A percentile compares a stretch with the other conserved stretches of the same genome.
These are phyloP conservation scores for Anas platyrhynchos DNA, from an alignment of 2,113 vertebrate genomes.

Conservation along the genomic window DNA sequence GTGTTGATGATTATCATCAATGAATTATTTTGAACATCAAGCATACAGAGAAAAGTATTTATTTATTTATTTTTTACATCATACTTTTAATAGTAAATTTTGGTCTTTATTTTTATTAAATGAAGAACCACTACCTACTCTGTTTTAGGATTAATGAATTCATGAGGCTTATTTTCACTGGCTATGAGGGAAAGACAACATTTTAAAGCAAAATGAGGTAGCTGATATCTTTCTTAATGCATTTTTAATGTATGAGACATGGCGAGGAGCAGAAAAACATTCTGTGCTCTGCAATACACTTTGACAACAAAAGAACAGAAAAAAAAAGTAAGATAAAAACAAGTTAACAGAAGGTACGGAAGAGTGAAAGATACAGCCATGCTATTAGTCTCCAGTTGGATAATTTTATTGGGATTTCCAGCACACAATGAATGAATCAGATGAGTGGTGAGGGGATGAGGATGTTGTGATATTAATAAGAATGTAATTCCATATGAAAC, in stretches of 20 bases:
- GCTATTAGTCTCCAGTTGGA: not conserved
- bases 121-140: not conserved
- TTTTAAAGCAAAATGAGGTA: constrained; percentile 2
- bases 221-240: not conserved
- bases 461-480: constrained; percentile 36
- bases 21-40: not conserved
- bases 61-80: not conserved
- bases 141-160: constrained; percentile 12
- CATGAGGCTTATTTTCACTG: constrained; percentile 7
- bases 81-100: not conserved
- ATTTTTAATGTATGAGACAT: constrained; percentile 29
- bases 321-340: not conserved
- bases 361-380: not conserved
- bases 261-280: not conserved
- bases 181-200: not conserved
- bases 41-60: not conserved
- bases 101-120: not conserved
- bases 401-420: constrained; percentile 5
- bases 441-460: not conserved
- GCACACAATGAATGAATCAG: not conserved
- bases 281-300: not conserved
- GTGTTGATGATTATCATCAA: not conserved
- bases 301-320: not conserved
- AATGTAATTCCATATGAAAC: constrained; percentile 27
- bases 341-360: not conserved